phyloP scores from a whole-genome alignment of 2,888 invertebrate genomes.

The Drosophila cognata region DNA sequence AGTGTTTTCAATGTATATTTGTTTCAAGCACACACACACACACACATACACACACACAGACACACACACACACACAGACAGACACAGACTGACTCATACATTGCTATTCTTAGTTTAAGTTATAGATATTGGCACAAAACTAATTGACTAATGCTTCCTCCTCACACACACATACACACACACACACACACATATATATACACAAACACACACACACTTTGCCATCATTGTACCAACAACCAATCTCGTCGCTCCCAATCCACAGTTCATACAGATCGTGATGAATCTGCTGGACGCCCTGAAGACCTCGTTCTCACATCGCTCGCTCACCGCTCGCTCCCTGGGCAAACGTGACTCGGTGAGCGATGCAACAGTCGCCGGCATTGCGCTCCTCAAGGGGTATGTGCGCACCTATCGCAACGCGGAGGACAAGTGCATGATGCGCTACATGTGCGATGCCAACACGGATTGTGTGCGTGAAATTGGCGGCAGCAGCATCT shows the following conservation, averaged over 20 bases:
- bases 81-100: constrained; percentile 24
- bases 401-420: constrained; percentile 93
- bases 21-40: constrained; percentile 41
- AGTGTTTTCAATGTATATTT: constrained; percentile 64
- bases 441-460: constrained; percentile 95
- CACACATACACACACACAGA: constrained; percentile 19
- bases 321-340: constrained; percentile 93
- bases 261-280: constrained; percentile 95
- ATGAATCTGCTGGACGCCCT: constrained; percentile 95
- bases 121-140: constrained; percentile 69
- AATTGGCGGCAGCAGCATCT: constrained; percentile 92
- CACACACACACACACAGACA: constrained; percentile 26
- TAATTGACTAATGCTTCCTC: constrained; percentile 71
- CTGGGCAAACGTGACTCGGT: constrained; percentile 95
- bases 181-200: constrained; percentile 15
- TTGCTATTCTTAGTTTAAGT: constrained; percentile 26
- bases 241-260: constrained; percentile 73
- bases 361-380: constrained; percentile 94
- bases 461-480: constrained; percentile 94
- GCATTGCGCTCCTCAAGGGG: constrained; percentile 95
- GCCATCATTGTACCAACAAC: constrained; percentile 48
- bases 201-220: constrained; percentile 22
- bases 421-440: constrained; percentile 92
- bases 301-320: constrained; percentile 96
- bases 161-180: constrained; percentile 21